Evolutionary conservation across 2,888 invertebrate species (phyloP), one percentile per base, ranked within the genome.

Genomic region (Timema cristinae): DNA sequence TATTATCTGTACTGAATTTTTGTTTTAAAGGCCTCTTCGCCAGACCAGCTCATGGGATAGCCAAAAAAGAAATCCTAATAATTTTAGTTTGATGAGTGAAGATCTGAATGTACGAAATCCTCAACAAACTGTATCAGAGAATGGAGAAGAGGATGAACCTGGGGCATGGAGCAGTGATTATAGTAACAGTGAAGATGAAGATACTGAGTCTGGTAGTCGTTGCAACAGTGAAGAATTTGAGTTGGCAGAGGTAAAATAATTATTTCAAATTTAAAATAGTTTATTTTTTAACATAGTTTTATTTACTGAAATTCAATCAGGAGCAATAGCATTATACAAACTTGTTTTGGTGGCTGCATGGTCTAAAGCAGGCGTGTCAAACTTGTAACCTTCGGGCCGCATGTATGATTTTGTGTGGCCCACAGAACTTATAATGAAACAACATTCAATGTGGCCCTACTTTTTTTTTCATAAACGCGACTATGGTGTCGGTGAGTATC

Each of bases 101-200:
- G 72, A 72, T n/a, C 10, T 67, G 11, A 70, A 73, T 32, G 48
- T 69, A 10, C 47, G 50, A n/a, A 50, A n/a, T 50, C 70, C 70
- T 11, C 70, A 70, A 15, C 70, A 61, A 47, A 61, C 63, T 10
- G 54, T 72, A 6, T 66, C 69, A 10, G 72, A 72, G 50, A 72
- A 72, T 59, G 69, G 69, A 5, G 72, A 75, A 68, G 74, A 72
- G 13, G 75, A 90, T 78, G 93, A 93, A 78, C 90, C 90, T 79
- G 89, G 90, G 67, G 93, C 91, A 79, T 95, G 95, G 93, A 95
- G 94, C 78, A 95, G 94, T 2, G 95, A 95, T 81, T 93, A 93
- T 79, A 95, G 94, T 75, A 94, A 95, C 78, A 93, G 93, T 76
- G 95, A 94, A 76, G 95, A 95, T 76, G 95, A 95, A 78, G 92